Conservation (phyloP, 2,113 vertebrate genomes). For the Cheilinus undulatus region DNA sequence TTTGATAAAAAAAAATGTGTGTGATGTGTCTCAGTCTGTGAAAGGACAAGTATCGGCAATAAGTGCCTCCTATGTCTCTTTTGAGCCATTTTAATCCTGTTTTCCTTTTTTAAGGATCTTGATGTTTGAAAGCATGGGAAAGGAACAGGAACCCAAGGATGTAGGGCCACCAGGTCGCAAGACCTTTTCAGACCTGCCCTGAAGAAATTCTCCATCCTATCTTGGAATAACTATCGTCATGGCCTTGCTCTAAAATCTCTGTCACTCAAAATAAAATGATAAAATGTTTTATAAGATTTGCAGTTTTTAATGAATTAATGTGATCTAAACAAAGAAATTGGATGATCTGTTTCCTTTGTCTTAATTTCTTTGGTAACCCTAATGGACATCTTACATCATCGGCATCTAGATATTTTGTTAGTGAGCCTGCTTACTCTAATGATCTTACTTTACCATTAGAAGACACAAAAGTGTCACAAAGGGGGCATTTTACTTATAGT, state of each 20-base stretch:
- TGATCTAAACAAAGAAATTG: not conserved
- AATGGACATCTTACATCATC: too few relatives aligned
- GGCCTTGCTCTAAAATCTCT: not conserved
- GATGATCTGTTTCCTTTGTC: not conserved
- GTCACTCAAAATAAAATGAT: not conserved
- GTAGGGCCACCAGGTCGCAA: slow-evolving; percentile 80
- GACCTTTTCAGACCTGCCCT: slow-evolving; percentile 85
- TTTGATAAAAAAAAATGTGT: too few relatives aligned
- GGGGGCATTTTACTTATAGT: too few relatives aligned
- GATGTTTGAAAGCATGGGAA: slow-evolving; percentile 87
- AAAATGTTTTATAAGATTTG: not conserved
- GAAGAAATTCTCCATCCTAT: slow-evolving; percentile 9
- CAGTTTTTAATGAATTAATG: not conserved
- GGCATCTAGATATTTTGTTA: too few relatives aligned
- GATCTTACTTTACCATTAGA: too few relatives aligned
- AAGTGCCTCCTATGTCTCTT: not conserved
- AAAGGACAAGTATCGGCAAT: too few relatives aligned
- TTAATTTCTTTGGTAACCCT: too few relatives aligned
- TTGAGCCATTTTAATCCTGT: too few relatives aligned
- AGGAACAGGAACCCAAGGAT: slow-evolving; percentile 78
- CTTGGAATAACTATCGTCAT: not conserved
- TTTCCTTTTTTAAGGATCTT: slow-evolving; percentile 80
- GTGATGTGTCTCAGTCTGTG: too few relatives aligned
- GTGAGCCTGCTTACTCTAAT: too few relatives aligned
- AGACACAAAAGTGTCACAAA: too few relatives aligned